Evolutionary conservation across 35 echinoderm and acorn worm genomes (phyloP), one percentile per base, ranked within the genome.

Genomic region (Holothuria glaberrima): DNA sequence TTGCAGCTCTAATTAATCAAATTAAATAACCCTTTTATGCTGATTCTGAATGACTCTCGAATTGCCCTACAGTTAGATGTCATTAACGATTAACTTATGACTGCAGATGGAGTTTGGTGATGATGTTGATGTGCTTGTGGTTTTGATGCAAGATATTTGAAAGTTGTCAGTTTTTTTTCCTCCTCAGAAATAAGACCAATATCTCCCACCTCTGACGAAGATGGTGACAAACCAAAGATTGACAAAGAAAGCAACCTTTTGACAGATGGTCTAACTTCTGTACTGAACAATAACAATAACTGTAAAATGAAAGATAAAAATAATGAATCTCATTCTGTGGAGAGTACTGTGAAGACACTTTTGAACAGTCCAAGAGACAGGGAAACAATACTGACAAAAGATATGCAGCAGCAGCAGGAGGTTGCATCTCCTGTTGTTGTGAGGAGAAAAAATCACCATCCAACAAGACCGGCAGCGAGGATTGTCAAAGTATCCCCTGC

Each of bases 151-250:
- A 54, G 50, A 54, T 54, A 14, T 5, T 14, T 54, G 50, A 14
- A n/a, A 54, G 50, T 17, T 54, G 50, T 46, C 30, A 36, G 30
- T 78, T 12, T 71, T 72, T 69, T 67, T 58, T 85, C 81, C 0
- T 28, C 85, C 58, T 5, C 97, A 99, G 97, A 99, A 59, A 68
- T 94, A 10, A 64, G 93, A 69, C 93, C 97, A 58, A 89, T 99
- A 46, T 95, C 97, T 64, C 97, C 97, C 32, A 89, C 97, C 17
- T 91, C 89, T 12, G 92, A 94, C 27, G 57, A 58, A 20, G 93
- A 98, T 30, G 30, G 14, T 9, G 68, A 75, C 0, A 88, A 90
- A 22, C 66, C 26, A n/a, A 85, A 91, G 30, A 64, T 90, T 18
- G 88, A 41, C 30, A 61, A 86, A 12, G 63, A 59, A 10, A 83